Base-by-base conservation (phyloP, 2,113 vertebrate genomes). In the Scolopax mira region DNA sequence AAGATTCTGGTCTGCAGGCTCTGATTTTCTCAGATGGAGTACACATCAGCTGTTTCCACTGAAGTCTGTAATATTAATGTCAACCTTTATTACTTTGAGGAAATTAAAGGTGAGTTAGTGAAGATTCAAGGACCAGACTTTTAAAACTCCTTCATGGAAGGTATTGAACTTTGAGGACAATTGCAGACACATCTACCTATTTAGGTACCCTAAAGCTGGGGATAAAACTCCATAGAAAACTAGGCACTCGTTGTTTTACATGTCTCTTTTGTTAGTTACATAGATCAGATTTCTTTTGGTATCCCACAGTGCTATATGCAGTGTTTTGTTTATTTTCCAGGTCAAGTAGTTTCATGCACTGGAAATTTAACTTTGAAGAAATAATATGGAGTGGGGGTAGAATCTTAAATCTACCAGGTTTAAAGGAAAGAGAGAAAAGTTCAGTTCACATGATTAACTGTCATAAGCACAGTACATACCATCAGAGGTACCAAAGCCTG, bases 361-460 rank as follows among this genome's bases (percentile, higher is more conserved):
- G 73, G 74, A 96, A 96, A 94, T 70, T 93, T 88, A 92, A 96
- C 93, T 97, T 94, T 94, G 92, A 96, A 97, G 83, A 97, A 96
- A 93, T 66, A 95, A 85, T 85, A 82, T 46, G 44, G n/a, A n/a
- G n/a, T n/a, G n/a, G n/a, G n/a, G n/a, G 41, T 42, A 42, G 41
- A 44, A 97, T 86, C 89, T 97, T 95, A 96, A 96, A 92, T 94
- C 92, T 91, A 96, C 75, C 31, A 74, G 92, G 90, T 96, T 94
- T 96, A 91, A 97, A 96, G 77, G 65, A 84, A 89, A 95, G 55
- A 85, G 65, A 62, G 96, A 95, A 89, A 96, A 96, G 49, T 78
- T 90, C 46, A 77, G 64, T 95, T 97, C 88, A 94, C 94, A 96
- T 95, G 95, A 98, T 97, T 97, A 98, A 97, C 96, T 97, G 97